A percentile compares a stretch with the other conserved stretches of the same genome.
Conservation (phyloP, 2,113 vertebrate genomes). For the Struthidea cinerea region DNA sequence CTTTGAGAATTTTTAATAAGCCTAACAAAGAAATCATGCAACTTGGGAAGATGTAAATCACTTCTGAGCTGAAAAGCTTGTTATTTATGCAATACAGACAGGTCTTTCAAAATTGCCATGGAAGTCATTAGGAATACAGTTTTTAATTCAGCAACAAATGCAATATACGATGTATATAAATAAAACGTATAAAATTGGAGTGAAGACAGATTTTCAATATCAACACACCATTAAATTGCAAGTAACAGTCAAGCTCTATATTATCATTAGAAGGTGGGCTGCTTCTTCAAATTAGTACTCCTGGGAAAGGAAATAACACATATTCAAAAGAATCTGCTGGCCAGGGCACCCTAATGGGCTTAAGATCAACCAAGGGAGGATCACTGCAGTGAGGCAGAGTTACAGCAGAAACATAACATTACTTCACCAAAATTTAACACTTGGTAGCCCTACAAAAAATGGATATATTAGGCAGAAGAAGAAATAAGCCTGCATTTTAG, state of each 20-base stretch:
- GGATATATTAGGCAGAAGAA: background rate
- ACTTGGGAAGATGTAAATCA: constrained; percentile 39
- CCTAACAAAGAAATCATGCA: constrained; percentile 29
- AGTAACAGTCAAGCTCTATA: background rate
- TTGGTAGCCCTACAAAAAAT: background rate
- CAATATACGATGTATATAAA: background rate
- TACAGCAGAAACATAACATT: background rate
- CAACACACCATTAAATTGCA: background rate
- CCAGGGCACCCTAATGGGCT: background rate
- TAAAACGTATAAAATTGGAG: background rate
- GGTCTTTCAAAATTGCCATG: constrained; percentile 4
- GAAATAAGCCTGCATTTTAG: background rate
- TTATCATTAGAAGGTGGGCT: background rate
- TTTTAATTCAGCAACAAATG: constrained; percentile 28
- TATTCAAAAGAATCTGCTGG: background rate
- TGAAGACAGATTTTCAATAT: background rate
- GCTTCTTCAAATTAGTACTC: constrained; percentile 1
- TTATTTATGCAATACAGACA: constrained; percentile 38
- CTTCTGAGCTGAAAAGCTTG: background rate
- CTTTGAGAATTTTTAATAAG: constrained; percentile 44
- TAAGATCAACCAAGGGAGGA: background rate
- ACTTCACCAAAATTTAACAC: background rate
- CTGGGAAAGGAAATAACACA: background rate
- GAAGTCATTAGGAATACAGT: background rate
- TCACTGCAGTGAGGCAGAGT: background rate